Evolutionary conservation across 2,113 vertebrate species (phyloP).

Genomic region (Poecilia latipinna): DNA sequence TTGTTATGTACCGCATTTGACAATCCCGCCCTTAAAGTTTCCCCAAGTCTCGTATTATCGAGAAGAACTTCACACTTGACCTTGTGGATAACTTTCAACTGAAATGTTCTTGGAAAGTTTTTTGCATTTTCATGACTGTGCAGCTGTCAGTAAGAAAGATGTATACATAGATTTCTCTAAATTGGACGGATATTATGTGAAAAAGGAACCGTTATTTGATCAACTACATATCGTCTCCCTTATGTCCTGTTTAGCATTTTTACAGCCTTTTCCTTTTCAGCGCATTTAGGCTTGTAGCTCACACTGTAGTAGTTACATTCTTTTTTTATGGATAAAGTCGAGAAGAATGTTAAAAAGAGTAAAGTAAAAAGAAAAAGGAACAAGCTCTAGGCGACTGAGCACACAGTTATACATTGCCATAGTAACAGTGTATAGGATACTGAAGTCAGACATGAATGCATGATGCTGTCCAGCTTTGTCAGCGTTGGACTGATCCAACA

Average conservation of each 20-base stretch:
- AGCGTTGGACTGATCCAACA: too few species aligned
- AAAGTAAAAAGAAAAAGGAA: too few species aligned
- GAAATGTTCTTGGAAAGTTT: background rate
- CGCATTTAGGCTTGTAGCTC: background rate
- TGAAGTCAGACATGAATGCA: background rate
- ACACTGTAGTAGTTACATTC: background rate
- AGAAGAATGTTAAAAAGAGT: background rate
- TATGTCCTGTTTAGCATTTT: too few species aligned
- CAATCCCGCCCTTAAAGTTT: background rate
- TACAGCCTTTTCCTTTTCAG: too few species aligned
- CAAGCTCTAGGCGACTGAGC: background rate
- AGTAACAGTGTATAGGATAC: background rate
- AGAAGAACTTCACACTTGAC: background rate
- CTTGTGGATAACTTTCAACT: background rate
- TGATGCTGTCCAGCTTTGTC: too few species aligned
- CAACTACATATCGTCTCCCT: background rate
- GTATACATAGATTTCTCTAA: too few species aligned
- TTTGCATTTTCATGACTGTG: background rate
- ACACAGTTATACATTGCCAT: background rate
- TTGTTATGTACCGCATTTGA: background rate
- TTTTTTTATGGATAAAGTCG: background rate
- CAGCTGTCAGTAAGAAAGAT: too few species aligned
- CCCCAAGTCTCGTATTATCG: background rate
- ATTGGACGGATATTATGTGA: too few species aligned
- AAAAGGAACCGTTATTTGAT: background rate